Evolutionary conservation across 2,113 vertebrate genomes (phyloP).

Genomic region (Lepisosteus osseus): DNA sequence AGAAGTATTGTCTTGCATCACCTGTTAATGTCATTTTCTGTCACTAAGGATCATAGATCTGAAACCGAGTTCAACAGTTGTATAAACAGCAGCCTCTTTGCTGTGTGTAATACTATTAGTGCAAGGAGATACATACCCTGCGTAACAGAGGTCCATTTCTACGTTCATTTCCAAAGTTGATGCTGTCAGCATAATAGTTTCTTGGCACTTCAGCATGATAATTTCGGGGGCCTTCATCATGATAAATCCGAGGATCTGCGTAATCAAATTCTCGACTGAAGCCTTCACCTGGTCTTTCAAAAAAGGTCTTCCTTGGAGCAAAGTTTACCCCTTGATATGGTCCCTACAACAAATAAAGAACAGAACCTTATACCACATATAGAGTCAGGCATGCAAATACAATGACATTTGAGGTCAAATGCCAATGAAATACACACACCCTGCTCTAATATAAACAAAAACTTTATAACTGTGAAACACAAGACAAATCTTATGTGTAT

Average conservation of each 20-base stretch:
- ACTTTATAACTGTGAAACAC: too few relatives aligned
- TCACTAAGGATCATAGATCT: too few relatives aligned
- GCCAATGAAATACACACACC: too few relatives aligned
- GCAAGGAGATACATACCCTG: conserved; percentile 37
- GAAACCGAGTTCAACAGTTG: too few relatives aligned
- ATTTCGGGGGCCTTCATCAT: conserved; percentile 29
- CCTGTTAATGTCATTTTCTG: too few relatives aligned
- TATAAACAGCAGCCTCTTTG: too few relatives aligned
- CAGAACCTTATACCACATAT: not conserved
- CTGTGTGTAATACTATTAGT: not conserved
- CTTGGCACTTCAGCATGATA: conserved; percentile 26
- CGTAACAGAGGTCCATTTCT: conserved; percentile 32
- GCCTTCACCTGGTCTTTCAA: conserved; percentile 8
- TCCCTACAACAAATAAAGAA: conserved; percentile 37
- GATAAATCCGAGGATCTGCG: conserved; percentile 27
- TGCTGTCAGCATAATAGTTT: conserved; percentile 33
- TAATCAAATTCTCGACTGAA: conserved; percentile 32
- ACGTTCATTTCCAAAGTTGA: conserved; percentile 24
- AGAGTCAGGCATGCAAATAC: not conserved
- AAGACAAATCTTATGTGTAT: too few relatives aligned
- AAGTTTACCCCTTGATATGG: conserved; percentile 46
- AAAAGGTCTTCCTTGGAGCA: conserved; percentile 38
- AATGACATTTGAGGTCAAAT: not conserved
- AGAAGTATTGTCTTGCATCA: too few relatives aligned
- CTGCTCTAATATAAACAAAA: too few relatives aligned